Evolutionary conservation across 2,888 invertebrate species (phyloP).

Genomic region (Eristalis pertinax): DNA sequence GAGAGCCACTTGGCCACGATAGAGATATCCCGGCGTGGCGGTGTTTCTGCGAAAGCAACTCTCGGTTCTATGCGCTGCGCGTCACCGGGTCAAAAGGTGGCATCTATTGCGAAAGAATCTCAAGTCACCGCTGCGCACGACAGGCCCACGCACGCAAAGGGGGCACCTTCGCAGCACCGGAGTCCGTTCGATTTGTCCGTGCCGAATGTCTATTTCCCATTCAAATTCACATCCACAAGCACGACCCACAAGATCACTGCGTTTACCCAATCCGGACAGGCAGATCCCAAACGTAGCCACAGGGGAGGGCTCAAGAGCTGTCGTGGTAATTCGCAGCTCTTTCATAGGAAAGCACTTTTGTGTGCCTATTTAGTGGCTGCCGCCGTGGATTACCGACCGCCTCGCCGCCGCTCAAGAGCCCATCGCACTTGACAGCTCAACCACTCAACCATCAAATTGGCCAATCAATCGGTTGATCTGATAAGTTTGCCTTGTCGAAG

Average conservation of each 20-base stretch:
- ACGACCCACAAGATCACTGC: slow-evolving; percentile 54
- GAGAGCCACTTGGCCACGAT: slow-evolving; percentile 28
- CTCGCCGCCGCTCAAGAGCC: background rate
- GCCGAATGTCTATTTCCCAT: slow-evolving; percentile 53
- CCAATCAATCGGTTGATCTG: slow-evolving; percentile 71
- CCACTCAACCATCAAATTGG: slow-evolving; percentile 71
- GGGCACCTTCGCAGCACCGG: slow-evolving; percentile 46
- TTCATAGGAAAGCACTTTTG: slow-evolving; percentile 55
- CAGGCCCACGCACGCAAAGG: slow-evolving; percentile 67
- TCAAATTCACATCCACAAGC: slow-evolving; percentile 45
- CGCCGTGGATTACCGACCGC: slow-evolving; percentile 31
- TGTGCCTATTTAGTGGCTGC: slow-evolving; percentile 60
- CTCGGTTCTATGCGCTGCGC: slow-evolving; percentile 37
- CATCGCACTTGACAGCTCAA: slow-evolving; percentile 60
- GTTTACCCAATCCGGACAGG: slow-evolving; percentile 32
- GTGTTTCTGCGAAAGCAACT: slow-evolving; percentile 30
- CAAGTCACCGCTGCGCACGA: slow-evolving; percentile 46
- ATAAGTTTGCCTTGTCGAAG: slow-evolving; percentile 46
- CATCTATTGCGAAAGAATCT: slow-evolving; percentile 69
- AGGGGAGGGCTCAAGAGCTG: slow-evolving; percentile 39
- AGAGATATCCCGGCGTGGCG: slow-evolving; percentile 25
- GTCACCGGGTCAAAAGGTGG: slow-evolving; percentile 66
- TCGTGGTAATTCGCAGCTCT: slow-evolving; percentile 60
- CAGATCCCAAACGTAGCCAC: slow-evolving; percentile 22
- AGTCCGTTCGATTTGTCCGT: slow-evolving; percentile 18